phyloP scores from a whole-genome alignment of 2,797 vertebrate genomes.

The Sparidentex hasta region DNA sequence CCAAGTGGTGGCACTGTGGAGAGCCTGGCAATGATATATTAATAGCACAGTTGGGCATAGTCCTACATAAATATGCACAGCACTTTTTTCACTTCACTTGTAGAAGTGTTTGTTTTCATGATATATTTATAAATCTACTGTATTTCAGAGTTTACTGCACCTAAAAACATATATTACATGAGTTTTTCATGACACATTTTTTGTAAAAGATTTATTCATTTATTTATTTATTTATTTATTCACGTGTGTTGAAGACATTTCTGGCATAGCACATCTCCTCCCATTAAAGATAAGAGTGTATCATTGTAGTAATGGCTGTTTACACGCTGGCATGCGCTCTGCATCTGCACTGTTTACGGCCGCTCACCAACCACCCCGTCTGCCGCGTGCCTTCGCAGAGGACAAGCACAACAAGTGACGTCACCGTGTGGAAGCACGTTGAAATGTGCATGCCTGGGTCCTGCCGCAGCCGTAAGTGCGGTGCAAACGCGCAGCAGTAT shows the following conservation, averaged over 20 bases:
- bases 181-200: not conserved
- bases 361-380: constrained; percentile 58
- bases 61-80: not conserved
- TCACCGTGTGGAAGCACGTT: constrained; percentile 72
- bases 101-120: not conserved
- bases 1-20: not conserved
- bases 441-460: constrained; percentile 66
- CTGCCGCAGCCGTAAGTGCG: constrained; percentile 62
- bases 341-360: constrained; percentile 73
- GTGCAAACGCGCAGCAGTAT: constrained; percentile 39
- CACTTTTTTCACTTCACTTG: not conserved
- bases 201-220: not conserved
- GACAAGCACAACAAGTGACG: constrained; percentile 50
- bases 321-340: constrained; percentile 45
- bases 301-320: not conserved
- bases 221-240: too few relatives aligned
- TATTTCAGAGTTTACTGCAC: not conserved
- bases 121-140: not conserved
- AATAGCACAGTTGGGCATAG: not conserved
- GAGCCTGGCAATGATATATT: not conserved
- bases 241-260: too few relatives aligned
- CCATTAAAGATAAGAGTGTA: not conserved
- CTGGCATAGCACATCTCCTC: not conserved
- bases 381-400: constrained; percentile 68
- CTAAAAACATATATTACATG: not conserved